Base-by-base conservation (phyloP, 1,140 invertebrate genomes). In the Magallana ariakensis region DNA sequence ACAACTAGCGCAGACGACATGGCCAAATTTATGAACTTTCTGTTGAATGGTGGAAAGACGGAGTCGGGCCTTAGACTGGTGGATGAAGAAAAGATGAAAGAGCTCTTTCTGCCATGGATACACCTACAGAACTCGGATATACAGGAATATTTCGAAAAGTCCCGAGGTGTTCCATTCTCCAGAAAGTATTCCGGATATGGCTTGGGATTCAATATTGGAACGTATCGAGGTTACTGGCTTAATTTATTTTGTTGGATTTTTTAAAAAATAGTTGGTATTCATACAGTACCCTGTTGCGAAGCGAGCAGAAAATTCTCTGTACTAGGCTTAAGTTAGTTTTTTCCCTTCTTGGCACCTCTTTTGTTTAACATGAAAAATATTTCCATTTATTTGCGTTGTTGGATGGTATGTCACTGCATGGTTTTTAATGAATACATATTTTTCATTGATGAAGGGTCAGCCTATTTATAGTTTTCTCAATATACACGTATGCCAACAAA, bases 1-100 rank as follows among this genome's bases (percentile, higher is more conserved):
- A 26, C 89, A 57, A 55, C 81, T 1, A 89, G 26, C 22, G 89
- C 88, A 5, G 26, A 53, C 8, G 90, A 91, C 54, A 90, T 90
- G 89, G 80, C 89, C 0, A 87, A 90, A 60, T 91, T 89, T 87
- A 91, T 90, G 87, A 87, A 66, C 11, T 90, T 91, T 22, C 82
- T 83, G 10, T 81, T 90, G 19, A 87, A 62, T 56, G 70, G 83
- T 16, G 85, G 88, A 6, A n/a, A 66, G 55, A 57, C 82, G 33
- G 26, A 84, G 8, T 55, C 46, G 6, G 80, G 54, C 16, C 8
- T 19, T 1, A 55, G 46, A n/a, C 16, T 82, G 80, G 16, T 85
- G 1, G 13, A 60, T 19, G 19, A 2, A 10, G 62, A 86, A 16
- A 46, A 84, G 0, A 83, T 90, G 13, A 19, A 57, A 0, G n/a